Percentiles rank a stretch among this genome's conserved stretches.
Conservation (phyloP, 2,888 invertebrate genomes). For the Lobophora halterata region DNA sequence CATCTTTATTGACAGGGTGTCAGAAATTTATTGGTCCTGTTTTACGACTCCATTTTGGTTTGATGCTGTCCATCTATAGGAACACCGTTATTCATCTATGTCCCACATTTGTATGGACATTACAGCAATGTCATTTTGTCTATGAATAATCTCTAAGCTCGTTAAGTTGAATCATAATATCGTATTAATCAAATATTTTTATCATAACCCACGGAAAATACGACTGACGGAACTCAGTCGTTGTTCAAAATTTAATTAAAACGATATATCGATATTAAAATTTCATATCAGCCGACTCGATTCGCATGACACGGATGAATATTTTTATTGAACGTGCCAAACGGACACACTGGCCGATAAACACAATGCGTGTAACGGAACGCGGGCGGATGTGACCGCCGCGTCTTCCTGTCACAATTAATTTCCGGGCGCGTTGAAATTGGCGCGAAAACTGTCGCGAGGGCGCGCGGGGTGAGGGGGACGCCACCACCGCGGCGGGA, state of each 20-base stretch:
- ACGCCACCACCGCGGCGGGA: conserved; percentile 70
- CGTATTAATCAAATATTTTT: no score
- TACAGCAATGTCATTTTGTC: conserved; percentile 16
- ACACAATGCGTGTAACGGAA: conserved; percentile 68
- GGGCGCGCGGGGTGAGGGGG: conserved; percentile 46
- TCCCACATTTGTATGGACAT: conserved; percentile 32
- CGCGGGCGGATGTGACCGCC: conserved; percentile 74
- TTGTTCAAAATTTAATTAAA: conserved; percentile 24
- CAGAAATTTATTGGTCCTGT: no score
- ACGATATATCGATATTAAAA: conserved; percentile 18
- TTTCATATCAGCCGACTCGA: conserved; percentile 13
- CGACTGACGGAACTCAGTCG: no score
- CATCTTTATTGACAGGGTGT: no score
- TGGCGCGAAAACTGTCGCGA: conserved; percentile 81
- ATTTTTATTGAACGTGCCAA: conserved; percentile 43
- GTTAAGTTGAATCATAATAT: conserved; percentile 8
- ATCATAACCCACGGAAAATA: no score
- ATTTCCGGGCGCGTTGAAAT: conserved; percentile 81
- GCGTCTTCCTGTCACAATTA: conserved; percentile 81
- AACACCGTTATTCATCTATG: no score
- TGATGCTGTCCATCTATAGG: no score
- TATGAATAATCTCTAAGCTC: conserved; percentile 23
- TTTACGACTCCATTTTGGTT: no score
- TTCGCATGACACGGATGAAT: conserved; percentile 37
- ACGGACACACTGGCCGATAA: conserved; percentile 48